Evolutionary conservation across 1,140 invertebrate species (phyloP).

Genomic region (Phenacoccus solenopsis): DNA sequence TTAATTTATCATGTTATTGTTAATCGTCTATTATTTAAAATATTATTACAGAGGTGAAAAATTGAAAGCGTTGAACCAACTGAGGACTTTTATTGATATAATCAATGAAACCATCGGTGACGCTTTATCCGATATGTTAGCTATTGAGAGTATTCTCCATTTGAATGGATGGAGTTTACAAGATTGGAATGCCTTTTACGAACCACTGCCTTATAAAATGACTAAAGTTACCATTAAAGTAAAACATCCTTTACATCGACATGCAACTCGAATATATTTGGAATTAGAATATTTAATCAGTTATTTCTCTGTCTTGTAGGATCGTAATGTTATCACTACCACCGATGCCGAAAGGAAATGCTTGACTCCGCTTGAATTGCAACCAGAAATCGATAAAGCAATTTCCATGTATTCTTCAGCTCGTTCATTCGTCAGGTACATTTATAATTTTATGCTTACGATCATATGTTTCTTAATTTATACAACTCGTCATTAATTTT

Average conservation of each 20-base stretch:
- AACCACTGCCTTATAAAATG: constrained; percentile 76
- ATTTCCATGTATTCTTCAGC: constrained; percentile 55
- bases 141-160: constrained; percentile 83
- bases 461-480: background rate
- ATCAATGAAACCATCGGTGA: constrained; percentile 96
- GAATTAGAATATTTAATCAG: background rate
- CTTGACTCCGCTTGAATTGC: constrained; percentile 64
- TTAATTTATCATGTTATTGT: background rate
- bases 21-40: too few relatives aligned
- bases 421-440: constrained; percentile 71
- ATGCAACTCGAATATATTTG: too few relatives aligned
- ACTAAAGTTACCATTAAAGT: constrained; percentile 66
- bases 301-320: constrained; percentile 36
- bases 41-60: background rate
- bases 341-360: constrained; percentile 73
- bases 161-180: constrained; percentile 59
- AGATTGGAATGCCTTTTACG: constrained; percentile 70
- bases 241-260: too few relatives aligned
- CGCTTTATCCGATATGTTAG: constrained; percentile 87
- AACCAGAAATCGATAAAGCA: constrained; percentile 61
- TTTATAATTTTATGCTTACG: too few relatives aligned
- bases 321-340: constrained; percentile 71
- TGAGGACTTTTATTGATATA: constrained; percentile 60
- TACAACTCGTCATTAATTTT: background rate
- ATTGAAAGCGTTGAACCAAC: constrained; percentile 19